phyloP scores from a whole-genome alignment of 2,797 vertebrate genomes.

The Chaetophractus vellerosus region DNA sequence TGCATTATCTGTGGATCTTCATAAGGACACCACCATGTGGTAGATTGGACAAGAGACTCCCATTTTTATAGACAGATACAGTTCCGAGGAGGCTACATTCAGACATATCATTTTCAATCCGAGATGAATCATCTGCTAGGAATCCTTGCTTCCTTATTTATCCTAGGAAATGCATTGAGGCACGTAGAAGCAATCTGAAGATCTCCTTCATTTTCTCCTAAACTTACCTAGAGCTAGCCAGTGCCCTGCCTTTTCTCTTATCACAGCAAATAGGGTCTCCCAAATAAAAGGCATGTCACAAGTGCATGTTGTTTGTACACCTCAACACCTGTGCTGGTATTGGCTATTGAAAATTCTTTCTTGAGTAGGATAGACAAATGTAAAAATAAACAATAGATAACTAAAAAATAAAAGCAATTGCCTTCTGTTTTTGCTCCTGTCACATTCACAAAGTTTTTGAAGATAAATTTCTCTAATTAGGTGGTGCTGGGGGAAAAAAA shows the following conservation, averaged over 20 bases:
- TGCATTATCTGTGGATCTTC: neutral
- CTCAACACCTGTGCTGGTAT: neutral
- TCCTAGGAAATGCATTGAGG: slow-evolving; percentile 1
- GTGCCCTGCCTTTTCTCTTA: neutral
- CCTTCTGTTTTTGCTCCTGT: slow-evolving; percentile 49
- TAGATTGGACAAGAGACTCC: neutral
- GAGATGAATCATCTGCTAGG: neutral
- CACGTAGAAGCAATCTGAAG: neutral
- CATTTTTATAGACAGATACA: neutral
- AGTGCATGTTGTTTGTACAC: neutral
- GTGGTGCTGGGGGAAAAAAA: neutral
- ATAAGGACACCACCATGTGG: neutral
- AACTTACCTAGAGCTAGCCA: neutral
- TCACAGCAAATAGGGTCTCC: neutral
- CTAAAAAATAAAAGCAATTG: neutral
- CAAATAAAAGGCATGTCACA: neutral
- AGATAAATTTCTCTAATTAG: slow-evolving; percentile 64
- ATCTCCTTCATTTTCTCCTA: neutral
- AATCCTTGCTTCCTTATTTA: slow-evolving; percentile 27
- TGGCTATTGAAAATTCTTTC: neutral
- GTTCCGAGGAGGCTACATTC: neutral
- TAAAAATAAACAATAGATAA: neutral
- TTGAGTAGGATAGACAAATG: slow-evolving; percentile 23
- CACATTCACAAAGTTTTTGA: slow-evolving; percentile 43
- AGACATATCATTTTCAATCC: neutral